phyloP scores from a whole-genome alignment of 2,113 vertebrate genomes.

The Engraulis encrasicolus region DNA sequence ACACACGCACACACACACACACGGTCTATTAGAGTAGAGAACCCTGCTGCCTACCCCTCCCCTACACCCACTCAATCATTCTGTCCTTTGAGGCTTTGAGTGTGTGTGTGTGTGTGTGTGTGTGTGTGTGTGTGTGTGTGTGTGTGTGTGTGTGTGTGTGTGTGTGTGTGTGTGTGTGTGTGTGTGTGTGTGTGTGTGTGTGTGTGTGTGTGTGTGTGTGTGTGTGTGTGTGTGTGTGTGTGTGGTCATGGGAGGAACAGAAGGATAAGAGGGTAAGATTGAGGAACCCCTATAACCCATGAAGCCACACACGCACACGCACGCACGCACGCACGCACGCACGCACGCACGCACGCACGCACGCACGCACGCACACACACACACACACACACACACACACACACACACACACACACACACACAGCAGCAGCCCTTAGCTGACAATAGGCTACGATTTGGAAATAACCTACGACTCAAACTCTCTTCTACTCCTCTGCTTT shows the following conservation, averaged over 20 bases:
- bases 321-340: background rate
- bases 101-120: background rate
- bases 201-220: constrained; percentile 12
- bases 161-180: background rate
- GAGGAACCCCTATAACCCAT: background rate
- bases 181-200: background rate
- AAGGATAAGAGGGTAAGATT: background rate
- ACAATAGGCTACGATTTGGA: too few species aligned
- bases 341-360: background rate
- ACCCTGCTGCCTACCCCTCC: background rate
- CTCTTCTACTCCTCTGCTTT: too few species aligned
- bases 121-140: background rate
- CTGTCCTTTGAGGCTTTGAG: background rate
- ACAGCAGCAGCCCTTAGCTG: background rate
- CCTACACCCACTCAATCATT: background rate
- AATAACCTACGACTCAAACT: too few species aligned
- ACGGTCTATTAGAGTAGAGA: background rate
- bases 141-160: background rate
- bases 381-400: background rate
- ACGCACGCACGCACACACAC: background rate
- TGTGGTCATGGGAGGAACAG: background rate
- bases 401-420: background rate
- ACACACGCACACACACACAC: constrained; percentile 4
- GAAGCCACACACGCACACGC: background rate
- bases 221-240: background rate